Conservation (phyloP, 1,140 invertebrate genomes). For the Lethocerus indicus region DNA sequence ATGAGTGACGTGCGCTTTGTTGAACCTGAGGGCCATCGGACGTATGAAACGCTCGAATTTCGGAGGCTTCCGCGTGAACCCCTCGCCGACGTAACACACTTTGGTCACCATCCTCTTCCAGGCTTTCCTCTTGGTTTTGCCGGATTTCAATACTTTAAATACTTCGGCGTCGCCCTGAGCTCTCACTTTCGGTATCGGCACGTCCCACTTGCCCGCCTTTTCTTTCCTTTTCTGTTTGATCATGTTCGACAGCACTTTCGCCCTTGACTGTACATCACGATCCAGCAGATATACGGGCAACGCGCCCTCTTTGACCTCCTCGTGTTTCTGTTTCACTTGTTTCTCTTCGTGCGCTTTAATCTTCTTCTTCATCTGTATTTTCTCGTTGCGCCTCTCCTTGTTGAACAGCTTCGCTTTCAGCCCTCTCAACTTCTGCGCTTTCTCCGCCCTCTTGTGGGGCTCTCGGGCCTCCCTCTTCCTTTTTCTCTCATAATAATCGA, state of each 20-base stretch:
- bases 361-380: constrained; percentile 98
- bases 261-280: constrained; percentile 81
- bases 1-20: constrained; percentile 97
- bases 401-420: constrained; percentile 97
- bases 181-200: constrained; percentile 95
- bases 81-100: constrained; percentile 94
- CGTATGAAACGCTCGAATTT: constrained; percentile 99
- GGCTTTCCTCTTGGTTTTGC: constrained; percentile 88
- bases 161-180: constrained; percentile 97
- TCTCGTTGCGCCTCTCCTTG: constrained; percentile 90
- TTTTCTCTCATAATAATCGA: constrained; percentile 96
- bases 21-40: constrained; percentile 92
- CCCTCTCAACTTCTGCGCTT: constrained; percentile 81
- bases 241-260: constrained; percentile 96
- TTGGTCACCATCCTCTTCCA: constrained; percentile 99
- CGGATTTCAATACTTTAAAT: constrained; percentile 77
- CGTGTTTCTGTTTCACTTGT: constrained; percentile 50
- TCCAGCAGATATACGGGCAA: constrained; percentile 93
- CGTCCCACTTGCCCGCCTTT: constrained; percentile 99
- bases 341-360: constrained; percentile 85
- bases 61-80: constrained; percentile 96
- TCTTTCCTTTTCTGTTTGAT: constrained; percentile 99
- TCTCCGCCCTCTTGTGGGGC: constrained; percentile 75
- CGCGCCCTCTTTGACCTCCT: constrained; percentile 69
- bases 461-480: constrained; percentile 88